phyloP scores from a whole-genome alignment of 1,140 invertebrate genomes.

The Neodiprion pinetum region DNA sequence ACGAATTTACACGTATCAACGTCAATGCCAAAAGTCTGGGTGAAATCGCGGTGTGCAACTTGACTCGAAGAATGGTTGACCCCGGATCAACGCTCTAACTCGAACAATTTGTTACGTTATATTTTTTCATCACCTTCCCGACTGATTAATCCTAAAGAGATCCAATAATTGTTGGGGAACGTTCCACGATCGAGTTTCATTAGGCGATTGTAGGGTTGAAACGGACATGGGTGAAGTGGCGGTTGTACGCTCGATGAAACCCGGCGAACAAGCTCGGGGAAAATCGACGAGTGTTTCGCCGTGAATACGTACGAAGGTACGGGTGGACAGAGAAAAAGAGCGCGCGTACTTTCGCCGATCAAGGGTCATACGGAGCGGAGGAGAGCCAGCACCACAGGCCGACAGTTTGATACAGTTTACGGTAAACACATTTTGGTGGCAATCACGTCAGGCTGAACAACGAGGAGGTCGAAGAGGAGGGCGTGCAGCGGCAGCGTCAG shows the following conservation, averaged over 20 bases:
- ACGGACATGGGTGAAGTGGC: slow-evolving; percentile 9
- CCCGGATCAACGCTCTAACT: too few species aligned
- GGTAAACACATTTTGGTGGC: slow-evolving; percentile 57
- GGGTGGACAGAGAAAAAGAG: neutral
- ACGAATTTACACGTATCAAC: too few species aligned
- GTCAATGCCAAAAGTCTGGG: too few species aligned
- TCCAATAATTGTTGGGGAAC: too few species aligned
- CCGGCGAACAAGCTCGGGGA: slow-evolving; percentile 10
- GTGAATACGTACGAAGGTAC: neutral
- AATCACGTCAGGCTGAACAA: slow-evolving; percentile 50
- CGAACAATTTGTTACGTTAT: too few species aligned
- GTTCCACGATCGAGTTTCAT: too few species aligned
- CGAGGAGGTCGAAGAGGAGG: slow-evolving; percentile 15
- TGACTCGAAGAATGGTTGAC: too few species aligned
- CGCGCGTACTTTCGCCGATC: neutral
- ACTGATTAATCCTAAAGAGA: too few species aligned
- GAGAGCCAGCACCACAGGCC: slow-evolving; percentile 23
- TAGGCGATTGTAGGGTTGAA: neutral
- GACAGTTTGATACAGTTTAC: slow-evolving; percentile 58
- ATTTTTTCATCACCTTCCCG: too few species aligned
- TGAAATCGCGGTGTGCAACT: too few species aligned
- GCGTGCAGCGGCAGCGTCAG: slow-evolving; percentile 9
- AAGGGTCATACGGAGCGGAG: neutral
- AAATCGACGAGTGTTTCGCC: slow-evolving; percentile 9
- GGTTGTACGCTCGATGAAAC: slow-evolving; percentile 3